These are phyloP conservation scores for Remorina albescens DNA, from an alignment of 2,797 vertebrate species.

Conservation along the genomic window DNA sequence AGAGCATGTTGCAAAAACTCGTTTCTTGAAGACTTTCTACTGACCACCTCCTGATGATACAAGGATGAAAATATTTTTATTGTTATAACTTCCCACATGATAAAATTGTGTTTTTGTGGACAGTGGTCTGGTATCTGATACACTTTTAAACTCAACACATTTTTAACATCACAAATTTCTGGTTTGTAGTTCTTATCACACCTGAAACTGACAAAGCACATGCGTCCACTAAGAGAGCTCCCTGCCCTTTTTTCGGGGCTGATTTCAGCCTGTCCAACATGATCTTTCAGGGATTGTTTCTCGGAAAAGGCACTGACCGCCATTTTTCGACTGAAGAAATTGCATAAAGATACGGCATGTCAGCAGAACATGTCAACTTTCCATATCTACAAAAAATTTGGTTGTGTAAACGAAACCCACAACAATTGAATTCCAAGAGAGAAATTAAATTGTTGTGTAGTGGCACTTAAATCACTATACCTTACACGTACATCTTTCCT, in stretches of 20 bases:
- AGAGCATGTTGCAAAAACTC: neutral
- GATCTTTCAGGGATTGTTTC: neutral
- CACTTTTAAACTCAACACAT: too few relatives aligned
- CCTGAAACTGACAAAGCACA: too few relatives aligned
- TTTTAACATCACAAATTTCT: too few relatives aligned
- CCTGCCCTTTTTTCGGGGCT: too few relatives aligned
- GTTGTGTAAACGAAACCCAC: slow-evolving; percentile 1
- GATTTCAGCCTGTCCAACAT: neutral
- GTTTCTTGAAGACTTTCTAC: neutral
- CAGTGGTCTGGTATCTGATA: too few relatives aligned
- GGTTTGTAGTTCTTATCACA: neutral
- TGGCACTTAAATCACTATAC: slow-evolving; percentile 1
- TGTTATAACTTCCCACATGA: neutral
- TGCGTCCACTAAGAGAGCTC: too few relatives aligned
- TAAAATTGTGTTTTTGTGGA: neutral
- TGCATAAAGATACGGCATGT: neutral
- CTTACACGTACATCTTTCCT: slow-evolving; percentile 8
- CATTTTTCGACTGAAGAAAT: neutral
- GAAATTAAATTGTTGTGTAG: slow-evolving; percentile 12
- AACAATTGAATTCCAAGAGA: neutral
- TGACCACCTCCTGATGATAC: too few relatives aligned
- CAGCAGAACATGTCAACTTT: too few relatives aligned
- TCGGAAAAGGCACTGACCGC: neutral
- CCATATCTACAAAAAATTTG: neutral
- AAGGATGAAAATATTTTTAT: neutral